A percentile compares a stretch with the other conserved stretches of the same genome.
Conservation (phyloP, 2,888 invertebrate species). For the Drymonia ruficornis region DNA sequence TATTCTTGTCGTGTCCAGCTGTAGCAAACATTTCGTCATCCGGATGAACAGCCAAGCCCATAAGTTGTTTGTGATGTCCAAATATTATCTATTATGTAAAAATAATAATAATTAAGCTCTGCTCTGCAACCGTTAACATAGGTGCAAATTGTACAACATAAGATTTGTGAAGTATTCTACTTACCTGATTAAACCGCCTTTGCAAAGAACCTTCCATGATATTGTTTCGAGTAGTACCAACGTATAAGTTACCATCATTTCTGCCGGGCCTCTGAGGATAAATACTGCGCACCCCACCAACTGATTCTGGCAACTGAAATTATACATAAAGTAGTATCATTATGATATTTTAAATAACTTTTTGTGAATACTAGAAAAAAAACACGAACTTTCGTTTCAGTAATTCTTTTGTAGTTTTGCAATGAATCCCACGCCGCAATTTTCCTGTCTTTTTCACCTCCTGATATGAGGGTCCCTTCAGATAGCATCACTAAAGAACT, state of each 20-base stretch:
- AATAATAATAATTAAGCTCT: background rate
- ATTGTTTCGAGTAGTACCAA: constrained; percentile 95
- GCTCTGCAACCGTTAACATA: too few relatives aligned
- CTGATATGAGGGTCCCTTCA: constrained; percentile 95
- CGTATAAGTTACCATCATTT: constrained; percentile 95
- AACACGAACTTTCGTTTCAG: constrained; percentile 90
- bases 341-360: background rate
- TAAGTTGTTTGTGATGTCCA: constrained; percentile 94
- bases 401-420: constrained; percentile 95
- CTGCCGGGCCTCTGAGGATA: constrained; percentile 95
- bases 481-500: constrained; percentile 94
- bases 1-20: constrained; percentile 95
- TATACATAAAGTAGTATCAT: background rate
- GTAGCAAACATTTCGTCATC: constrained; percentile 96
- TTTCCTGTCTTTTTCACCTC: constrained; percentile 95
- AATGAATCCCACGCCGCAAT: constrained; percentile 97
- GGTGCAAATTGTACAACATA: too few relatives aligned
- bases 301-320: constrained; percentile 91
- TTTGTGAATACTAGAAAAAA: background rate
- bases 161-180: background rate
- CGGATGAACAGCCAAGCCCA: constrained; percentile 95
- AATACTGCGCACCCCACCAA: constrained; percentile 95
- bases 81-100: constrained; percentile 87
- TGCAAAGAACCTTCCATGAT: constrained; percentile 96
- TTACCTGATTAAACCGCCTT: constrained; percentile 92